Percentiles rank a stretch among this genome's conserved stretches.
Evolutionary conservation across 2,113 vertebrate species (phyloP).

Genomic region (Toxotes chatareus): DNA sequence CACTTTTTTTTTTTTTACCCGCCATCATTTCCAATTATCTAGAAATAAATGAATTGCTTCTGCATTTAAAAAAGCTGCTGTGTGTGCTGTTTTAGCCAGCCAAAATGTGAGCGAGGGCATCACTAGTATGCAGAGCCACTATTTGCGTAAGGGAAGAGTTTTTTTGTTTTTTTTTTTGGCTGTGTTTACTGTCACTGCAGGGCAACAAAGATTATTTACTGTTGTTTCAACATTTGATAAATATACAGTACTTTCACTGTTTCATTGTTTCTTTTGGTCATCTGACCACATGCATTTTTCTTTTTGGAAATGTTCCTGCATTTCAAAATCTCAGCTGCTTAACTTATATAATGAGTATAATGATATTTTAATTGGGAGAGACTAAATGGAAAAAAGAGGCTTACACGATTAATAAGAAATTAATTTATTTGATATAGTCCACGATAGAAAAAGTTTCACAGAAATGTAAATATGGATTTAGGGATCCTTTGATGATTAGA

Average conservation of each 20-base stretch:
- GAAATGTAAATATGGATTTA: too few species aligned
- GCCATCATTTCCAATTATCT: slow-evolving; percentile 78
- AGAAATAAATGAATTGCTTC: slow-evolving; percentile 68
- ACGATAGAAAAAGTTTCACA: background rate
- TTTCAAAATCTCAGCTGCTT: background rate
- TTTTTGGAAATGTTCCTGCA: background rate
- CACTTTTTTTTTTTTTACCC: slow-evolving; percentile 46
- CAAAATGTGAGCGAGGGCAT: slow-evolving; percentile 37
- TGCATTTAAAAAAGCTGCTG: slow-evolving; percentile 63
- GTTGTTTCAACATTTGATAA: background rate
- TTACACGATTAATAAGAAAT: background rate
- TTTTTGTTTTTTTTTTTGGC: background rate
- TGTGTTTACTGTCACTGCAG: background rate
- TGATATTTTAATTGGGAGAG: background rate
- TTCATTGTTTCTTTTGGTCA: background rate
- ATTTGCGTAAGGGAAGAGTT: background rate
- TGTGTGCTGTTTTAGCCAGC: slow-evolving; percentile 59
- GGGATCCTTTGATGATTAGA: background rate
- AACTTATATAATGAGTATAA: background rate
- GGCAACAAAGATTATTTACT: background rate
- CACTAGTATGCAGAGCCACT: slow-evolving; percentile 11
- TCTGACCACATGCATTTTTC: background rate
- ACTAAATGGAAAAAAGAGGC: background rate
- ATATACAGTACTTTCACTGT: background rate
- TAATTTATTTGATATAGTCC: background rate